Conservation (phyloP, 2,888 invertebrate genomes). For the Lasioglossum leucozonium region DNA sequence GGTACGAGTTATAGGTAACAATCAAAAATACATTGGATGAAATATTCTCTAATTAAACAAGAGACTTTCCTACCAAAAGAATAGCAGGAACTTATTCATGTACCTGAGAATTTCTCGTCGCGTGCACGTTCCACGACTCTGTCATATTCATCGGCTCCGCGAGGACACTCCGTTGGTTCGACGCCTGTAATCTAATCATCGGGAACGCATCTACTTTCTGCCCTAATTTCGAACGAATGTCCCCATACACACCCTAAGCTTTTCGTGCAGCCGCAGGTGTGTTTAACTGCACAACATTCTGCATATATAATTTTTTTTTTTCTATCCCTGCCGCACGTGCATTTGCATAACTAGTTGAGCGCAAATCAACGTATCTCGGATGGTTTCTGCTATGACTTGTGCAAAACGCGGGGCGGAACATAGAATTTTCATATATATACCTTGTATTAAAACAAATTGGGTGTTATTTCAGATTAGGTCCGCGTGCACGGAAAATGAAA, state of each 20-base stretch:
- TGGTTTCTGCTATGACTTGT: conserved; percentile 23
- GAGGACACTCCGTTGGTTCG: not conserved
- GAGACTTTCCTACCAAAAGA: not conserved
- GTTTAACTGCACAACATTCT: conserved; percentile 67
- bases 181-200: not conserved
- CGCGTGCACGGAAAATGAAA: not conserved
- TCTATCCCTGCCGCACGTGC: conserved; percentile 42
- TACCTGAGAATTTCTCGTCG: not conserved
- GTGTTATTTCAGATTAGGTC: not conserved
- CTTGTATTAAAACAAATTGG: not conserved
- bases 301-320: conserved; percentile 69
- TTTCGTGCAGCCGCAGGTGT: conserved; percentile 62
- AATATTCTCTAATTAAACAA: not conserved
- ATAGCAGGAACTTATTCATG: not conserved
- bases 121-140: not conserved
- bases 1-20: too few relatives aligned
- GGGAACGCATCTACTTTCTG: conserved; percentile 65
- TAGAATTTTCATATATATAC: conserved; percentile 12
- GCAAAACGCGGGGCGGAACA: not conserved
- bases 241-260: conserved; percentile 21
- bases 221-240: conserved; percentile 47
- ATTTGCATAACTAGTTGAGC: conserved; percentile 35
- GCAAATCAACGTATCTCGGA: conserved; percentile 53
- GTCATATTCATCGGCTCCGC: not conserved
- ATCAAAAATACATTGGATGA: not conserved